Base-by-base conservation (phyloP, 2,113 vertebrate species). In the Nerophis ophidion region DNA sequence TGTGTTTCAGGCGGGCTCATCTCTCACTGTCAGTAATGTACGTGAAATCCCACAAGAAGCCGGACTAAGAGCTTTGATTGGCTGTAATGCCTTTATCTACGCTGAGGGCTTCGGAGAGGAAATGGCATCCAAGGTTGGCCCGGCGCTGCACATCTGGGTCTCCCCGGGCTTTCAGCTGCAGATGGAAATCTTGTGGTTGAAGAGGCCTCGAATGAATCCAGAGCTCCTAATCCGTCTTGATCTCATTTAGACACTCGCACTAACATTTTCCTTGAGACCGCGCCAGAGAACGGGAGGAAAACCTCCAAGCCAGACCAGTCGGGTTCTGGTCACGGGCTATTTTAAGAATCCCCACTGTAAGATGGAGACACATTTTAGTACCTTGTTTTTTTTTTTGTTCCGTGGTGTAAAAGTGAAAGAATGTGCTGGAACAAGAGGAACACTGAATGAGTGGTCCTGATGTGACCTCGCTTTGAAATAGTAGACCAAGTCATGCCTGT, bases 21-120 rank as follows among this genome's bases (percentile, higher is more conserved):
- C 89, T 85, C 81, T 90, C 87, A 88, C 81, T 89, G 87, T 90
- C 88, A 87, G 83, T 90, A 90, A 91, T 86, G 87, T 75, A 84
- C 82, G 87, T 89, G 81, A 86, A 75, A 85, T 88, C 82, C 85
- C 84, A 75, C 75, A 81, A 83, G 82, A 77, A 81, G 78, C 44
- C 67, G 75, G 74, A 73, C 81, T 87, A 88, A 87, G 83, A 89
- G 85, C 81, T 83, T 81, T 86, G 84, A 89, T 84, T 71, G 61
- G 73, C 71, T 67, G 51, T 85, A 88, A 90, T 86, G 82, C 66
- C 76, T 86, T 86, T 86, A 89, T 81, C 86, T 86, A 79, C 80
- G 72, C 81, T 81, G 74, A 81, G 67, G 62, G 76, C 75, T 84
- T 76, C 71, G 72, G 72, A 65, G 76, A 82, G 85, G 84, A 88